Percentiles rank a stretch among this genome's conserved stretches.
phyloP scores from a whole-genome alignment of 2,113 vertebrate genomes.

The Ailuropoda melanoleuca region DNA sequence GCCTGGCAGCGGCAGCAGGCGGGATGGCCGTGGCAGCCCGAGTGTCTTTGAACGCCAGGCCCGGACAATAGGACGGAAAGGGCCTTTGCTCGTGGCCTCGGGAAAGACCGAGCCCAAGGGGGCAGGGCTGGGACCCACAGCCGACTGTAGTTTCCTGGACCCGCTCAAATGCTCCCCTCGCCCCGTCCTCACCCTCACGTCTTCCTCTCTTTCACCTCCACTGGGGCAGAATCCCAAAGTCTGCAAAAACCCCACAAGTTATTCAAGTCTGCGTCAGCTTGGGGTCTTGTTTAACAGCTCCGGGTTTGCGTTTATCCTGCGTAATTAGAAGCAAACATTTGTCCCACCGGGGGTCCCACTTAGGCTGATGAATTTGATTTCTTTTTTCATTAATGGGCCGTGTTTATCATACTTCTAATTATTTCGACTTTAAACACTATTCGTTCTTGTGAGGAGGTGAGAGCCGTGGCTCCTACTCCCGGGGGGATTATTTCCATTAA shows the following conservation, averaged over 20 bases:
- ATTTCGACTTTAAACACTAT: slow-evolving; percentile 87
- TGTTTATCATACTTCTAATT: slow-evolving; percentile 90
- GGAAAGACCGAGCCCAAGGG: slow-evolving; percentile 54
- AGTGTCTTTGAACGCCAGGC: slow-evolving; percentile 80
- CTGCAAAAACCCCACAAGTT: slow-evolving; percentile 65
- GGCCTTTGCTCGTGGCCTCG: slow-evolving; percentile 72
- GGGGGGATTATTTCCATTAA: slow-evolving; percentile 33
- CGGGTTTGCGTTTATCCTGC: slow-evolving; percentile 83
- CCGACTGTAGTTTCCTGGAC: not conserved
- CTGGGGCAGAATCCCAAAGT: slow-evolving; percentile 24
- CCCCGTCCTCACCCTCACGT: not conserved
- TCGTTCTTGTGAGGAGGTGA: slow-evolving; percentile 79
- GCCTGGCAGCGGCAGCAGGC: slow-evolving; percentile 33
- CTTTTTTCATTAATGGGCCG: slow-evolving; percentile 86
- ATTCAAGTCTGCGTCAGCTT: slow-evolving; percentile 33
- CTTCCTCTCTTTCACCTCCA: not conserved
- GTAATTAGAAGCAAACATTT: slow-evolving; percentile 87
- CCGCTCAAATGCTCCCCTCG: not conserved
- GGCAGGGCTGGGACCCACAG: slow-evolving; percentile 58
- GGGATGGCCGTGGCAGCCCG: not conserved
- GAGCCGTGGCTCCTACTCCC: slow-evolving; percentile 24
- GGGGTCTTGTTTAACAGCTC: slow-evolving; percentile 79
- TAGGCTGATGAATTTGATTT: slow-evolving; percentile 89
- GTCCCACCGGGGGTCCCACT: slow-evolving; percentile 88
- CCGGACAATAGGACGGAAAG: slow-evolving; percentile 64